Evolutionary conservation across 2,888 invertebrate genomes (phyloP), one percentile per base, ranked within the genome.

Genomic region (Rhagophthalmus giganteus): DNA sequence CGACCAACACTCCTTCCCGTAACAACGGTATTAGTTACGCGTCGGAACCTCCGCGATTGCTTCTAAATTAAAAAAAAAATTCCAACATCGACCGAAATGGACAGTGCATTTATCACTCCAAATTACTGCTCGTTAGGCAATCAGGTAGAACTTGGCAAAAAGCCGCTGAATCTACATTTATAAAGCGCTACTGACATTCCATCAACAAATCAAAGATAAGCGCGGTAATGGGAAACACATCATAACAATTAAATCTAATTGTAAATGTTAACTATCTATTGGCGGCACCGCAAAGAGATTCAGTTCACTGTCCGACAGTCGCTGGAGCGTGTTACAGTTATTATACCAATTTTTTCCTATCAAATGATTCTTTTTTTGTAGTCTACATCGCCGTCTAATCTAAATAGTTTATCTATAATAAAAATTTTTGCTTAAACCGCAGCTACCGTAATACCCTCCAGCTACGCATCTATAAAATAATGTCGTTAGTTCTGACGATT

Each of bases 221-320:
- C n/a, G n/a, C 53, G 16, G 53, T 47, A 53, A 53, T 53, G 37
- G 53, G 47, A 46, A 53, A 53, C 53, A 48, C 39, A 48, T 44
- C 47, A 53, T 42, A 48, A 53, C 53, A 53, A 53, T 53, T 53
- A 53, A 42, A 48, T 44, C 48, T 53, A 53, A 53, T 48, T 53
- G 53, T 53, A 47, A 48, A 53, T 48, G 53, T 53, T 46, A 48
- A 48, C 48, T 42, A 53, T 48, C 53, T 53, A 47, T 53, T 48
- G 53, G 53, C 53, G 53, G 53, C 53, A 47, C 34, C 31, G 47
- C 41, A 53, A 53, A 53, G 53, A 42, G 53, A 34, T 48, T 48
- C 53, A 53, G 53, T 53, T 53, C 53, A 53, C 20, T 44, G 53
- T 53, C 53, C 53, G 47, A 39, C 47, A 47, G 53, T 53, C 47